Percentiles rank a stretch among this genome's conserved stretches.
Conservation (phyloP, 2,113 vertebrate genomes). For the Oreochromis niloticus region DNA sequence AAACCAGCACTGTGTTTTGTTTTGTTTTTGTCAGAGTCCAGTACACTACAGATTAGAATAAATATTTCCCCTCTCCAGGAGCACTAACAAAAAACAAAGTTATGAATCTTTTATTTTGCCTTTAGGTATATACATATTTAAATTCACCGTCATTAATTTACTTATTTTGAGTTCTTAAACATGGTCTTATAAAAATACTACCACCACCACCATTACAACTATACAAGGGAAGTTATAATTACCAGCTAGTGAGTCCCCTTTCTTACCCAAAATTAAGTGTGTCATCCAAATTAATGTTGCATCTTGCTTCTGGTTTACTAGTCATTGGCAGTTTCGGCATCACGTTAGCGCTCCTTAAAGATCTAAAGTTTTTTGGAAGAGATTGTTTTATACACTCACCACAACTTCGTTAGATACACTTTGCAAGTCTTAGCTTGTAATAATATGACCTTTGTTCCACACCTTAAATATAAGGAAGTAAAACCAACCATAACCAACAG, state of each 20-base stretch:
- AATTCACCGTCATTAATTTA: not conserved
- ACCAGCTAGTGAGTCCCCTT: not conserved
- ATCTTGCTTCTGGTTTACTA: fast-evolving
- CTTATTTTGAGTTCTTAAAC: not conserved
- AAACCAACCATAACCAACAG: not conserved
- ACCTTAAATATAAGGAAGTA: not conserved
- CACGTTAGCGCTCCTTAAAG: fast-evolving
- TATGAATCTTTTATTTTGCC: not conserved
- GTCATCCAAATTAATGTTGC: not conserved
- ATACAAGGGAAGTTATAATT: not conserved
- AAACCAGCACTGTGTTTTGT: too few relatives aligned
- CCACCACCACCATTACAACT: too few relatives aligned
- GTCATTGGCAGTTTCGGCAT: fast-evolving
- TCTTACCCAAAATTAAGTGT: not conserved
- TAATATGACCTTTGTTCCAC: not conserved
- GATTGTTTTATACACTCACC: not conserved
- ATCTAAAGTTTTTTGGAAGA: not conserved
- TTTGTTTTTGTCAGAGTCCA: not conserved
- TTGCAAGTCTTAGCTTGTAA: not conserved
- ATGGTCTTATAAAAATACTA: not conserved
- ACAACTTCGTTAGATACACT: not conserved
- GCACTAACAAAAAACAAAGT: not conserved
- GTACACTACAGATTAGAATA: not conserved
- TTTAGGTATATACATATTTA: not conserved
- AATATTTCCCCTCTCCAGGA: too few relatives aligned